Conservation (phyloP, 1,140 invertebrate genomes). For the Teleogryllus occipitalis region DNA sequence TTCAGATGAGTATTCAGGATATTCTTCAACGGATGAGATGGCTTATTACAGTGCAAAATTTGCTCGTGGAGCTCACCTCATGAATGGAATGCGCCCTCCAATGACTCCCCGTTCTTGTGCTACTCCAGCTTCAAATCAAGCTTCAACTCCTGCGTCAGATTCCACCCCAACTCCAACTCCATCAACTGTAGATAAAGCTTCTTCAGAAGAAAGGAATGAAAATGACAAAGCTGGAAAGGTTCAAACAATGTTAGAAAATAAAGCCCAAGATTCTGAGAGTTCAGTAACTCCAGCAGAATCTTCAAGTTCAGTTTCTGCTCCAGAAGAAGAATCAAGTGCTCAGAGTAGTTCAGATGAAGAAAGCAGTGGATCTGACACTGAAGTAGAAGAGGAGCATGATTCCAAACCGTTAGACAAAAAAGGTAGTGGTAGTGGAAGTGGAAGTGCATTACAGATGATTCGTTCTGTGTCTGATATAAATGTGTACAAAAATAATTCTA, state of each 20-base stretch:
- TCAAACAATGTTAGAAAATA: slow-evolving; percentile 17
- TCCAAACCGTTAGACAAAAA: slow-evolving; percentile 13
- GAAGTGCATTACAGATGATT: slow-evolving; percentile 36
- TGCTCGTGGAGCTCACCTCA: background rate
- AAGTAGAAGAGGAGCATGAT: slow-evolving; percentile 30
- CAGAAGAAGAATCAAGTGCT: slow-evolving; percentile 8
- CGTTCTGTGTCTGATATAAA: slow-evolving; percentile 43
- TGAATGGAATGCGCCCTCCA: slow-evolving; percentile 1
- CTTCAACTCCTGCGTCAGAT: background rate
- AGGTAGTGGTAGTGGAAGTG: slow-evolving; percentile 27
- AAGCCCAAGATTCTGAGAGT: background rate
- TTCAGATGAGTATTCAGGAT: slow-evolving; percentile 34
- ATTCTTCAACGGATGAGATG: slow-evolving; percentile 40
- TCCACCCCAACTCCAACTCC: background rate
- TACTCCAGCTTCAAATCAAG: background rate
- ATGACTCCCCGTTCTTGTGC: background rate
- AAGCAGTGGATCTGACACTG: slow-evolving; percentile 33
- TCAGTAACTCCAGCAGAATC: background rate
- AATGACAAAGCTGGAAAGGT: slow-evolving; percentile 8
- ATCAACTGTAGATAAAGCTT: slow-evolving; percentile 6
- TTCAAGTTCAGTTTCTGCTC: slow-evolving; percentile 11
- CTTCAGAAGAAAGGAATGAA: slow-evolving; percentile 4
- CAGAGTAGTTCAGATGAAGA: slow-evolving; percentile 26
- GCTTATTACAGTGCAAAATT: slow-evolving; percentile 30
- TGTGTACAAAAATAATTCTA: slow-evolving; percentile 30